Evolutionary conservation across 2,113 vertebrate species (phyloP), one percentile per base, ranked within the genome.

Genomic region (Pelecanoides urinatrix): DNA sequence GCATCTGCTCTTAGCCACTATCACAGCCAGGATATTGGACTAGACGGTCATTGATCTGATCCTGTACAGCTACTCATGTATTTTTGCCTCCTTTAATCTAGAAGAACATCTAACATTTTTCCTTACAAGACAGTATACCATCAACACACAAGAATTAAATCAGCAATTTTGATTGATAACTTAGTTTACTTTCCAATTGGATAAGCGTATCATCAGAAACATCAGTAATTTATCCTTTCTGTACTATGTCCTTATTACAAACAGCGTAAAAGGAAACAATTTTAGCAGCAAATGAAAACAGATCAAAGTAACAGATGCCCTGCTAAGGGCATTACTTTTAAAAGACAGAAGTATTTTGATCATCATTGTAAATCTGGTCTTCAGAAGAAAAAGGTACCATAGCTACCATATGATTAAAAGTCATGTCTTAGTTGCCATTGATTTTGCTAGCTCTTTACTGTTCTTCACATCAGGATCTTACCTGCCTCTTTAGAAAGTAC

Each of bases 161-260:
- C 90, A 93, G 82, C 47, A 80, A 68, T 81, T 94, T 4, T 94
- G 94, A 93, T 4, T 67, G 79, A 81, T 49, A 83, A 71, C 76
- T n/a, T 92, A 56, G 82, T 84, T 97, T 91, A 45, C 58, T 88
- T 81, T 84, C 52, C 83, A 92, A 66, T 9, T 93, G 88, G 59
- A 19, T 92, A 77, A 94, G 27, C 38, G 58, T 52, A 94, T 75
- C 56, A 93, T 75, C 92, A 91, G 52, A 86, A 93, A 63, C 47
- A 92, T 72, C 55, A 72, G 75, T 75, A 94, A 96, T 96, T 92
- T 75, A 74, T 87, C 61, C 90, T 59, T 91, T 88, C 86, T 94
- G 72, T 45, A 76, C 72, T 49, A 32, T 42, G 71, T 72, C 75
- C 67, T 80, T 73, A 86, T 74, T 90, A 81, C 47, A 72, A 93